A percentile compares a stretch with the other conserved stretches of the same genome.
These are phyloP conservation scores for Aradus depressus DNA, from an alignment of 2,888 invertebrate genomes.

Conservation along the genomic window DNA sequence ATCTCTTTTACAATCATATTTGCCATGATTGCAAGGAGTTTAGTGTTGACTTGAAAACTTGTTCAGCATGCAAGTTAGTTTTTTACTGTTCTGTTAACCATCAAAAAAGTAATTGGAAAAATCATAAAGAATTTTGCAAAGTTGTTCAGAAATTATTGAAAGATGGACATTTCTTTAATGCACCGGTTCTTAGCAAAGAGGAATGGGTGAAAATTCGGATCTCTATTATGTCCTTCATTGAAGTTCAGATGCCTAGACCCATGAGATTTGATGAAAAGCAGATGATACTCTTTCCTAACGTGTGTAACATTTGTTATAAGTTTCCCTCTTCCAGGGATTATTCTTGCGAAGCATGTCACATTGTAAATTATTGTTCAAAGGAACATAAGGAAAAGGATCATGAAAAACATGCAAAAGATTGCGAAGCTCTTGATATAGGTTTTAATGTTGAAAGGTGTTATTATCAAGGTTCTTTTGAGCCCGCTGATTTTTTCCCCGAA, in stretches of 20 bases:
- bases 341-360: constrained; percentile 9
- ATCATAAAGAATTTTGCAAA: constrained; percentile 19
- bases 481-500: too few relatives aligned
- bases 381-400: constrained; percentile 7
- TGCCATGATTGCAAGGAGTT: constrained; percentile 19
- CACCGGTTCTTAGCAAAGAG: neutral
- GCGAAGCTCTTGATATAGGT: constrained; percentile 6
- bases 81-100: constrained; percentile 20
- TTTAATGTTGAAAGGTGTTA: constrained; percentile 6
- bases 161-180: constrained; percentile 1
- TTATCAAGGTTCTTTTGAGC: too few relatives aligned
- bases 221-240: constrained; percentile 1
- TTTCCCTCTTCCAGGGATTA: constrained; percentile 2
- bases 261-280: constrained; percentile 15
- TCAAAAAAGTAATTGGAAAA: constrained; percentile 20
- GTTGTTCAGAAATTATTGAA: constrained; percentile 8
- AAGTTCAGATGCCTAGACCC: constrained; percentile 11
- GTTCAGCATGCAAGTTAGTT: constrained; percentile 19
- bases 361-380: constrained; percentile 11
- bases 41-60: constrained; percentile 1
- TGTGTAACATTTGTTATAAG: constrained; percentile 16
- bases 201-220: constrained; percentile 5
- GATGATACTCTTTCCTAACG: constrained; percentile 17
- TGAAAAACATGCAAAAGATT: constrained; percentile 10
- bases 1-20: constrained; percentile 20